These are phyloP conservation scores for Lipophrys pholis DNA, from an alignment of 2,113 vertebrate species.

Conservation along the genomic window DNA sequence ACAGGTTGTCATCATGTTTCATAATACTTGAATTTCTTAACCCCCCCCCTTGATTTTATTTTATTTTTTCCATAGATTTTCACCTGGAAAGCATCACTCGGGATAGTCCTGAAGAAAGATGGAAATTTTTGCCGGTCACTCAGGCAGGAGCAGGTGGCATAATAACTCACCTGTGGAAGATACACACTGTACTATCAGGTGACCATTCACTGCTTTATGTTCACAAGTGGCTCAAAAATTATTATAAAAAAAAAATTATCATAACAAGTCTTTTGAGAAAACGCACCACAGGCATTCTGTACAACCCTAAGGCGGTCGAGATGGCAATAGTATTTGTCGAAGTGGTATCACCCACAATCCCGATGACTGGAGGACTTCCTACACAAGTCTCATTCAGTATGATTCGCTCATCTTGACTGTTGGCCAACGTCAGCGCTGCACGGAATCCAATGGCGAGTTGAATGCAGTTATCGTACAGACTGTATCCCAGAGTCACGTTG, in stretches of 20 bases:
- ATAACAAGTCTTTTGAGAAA: too few relatives aligned
- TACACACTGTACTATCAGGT: background rate
- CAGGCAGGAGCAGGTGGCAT: constrained; percentile 53
- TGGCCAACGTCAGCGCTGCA: constrained; percentile 66
- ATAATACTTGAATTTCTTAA: too few relatives aligned
- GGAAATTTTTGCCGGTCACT: constrained; percentile 42
- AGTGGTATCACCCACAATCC: constrained; percentile 72
- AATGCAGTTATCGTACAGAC: constrained; percentile 70
- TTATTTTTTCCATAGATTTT: background rate
- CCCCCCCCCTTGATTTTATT: too few relatives aligned
- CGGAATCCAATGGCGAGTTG: constrained; percentile 64
- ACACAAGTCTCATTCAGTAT: constrained; percentile 42
- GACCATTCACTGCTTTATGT: background rate
- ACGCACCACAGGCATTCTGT: constrained; percentile 72
- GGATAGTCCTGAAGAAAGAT: constrained; percentile 55
- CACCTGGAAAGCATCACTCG: constrained; percentile 56
- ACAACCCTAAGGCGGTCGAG: constrained; percentile 71
- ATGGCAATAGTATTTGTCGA: constrained; percentile 72
- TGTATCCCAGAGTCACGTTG: constrained; percentile 70
- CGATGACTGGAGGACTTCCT: constrained; percentile 63
- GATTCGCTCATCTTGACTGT: constrained; percentile 49
- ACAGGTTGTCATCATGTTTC: too few relatives aligned
- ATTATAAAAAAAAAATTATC: too few relatives aligned
- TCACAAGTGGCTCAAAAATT: too few relatives aligned
- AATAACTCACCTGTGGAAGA: constrained; percentile 48